phyloP scores from a whole-genome alignment of 2,888 invertebrate genomes.

The Ennomos erosarius region DNA sequence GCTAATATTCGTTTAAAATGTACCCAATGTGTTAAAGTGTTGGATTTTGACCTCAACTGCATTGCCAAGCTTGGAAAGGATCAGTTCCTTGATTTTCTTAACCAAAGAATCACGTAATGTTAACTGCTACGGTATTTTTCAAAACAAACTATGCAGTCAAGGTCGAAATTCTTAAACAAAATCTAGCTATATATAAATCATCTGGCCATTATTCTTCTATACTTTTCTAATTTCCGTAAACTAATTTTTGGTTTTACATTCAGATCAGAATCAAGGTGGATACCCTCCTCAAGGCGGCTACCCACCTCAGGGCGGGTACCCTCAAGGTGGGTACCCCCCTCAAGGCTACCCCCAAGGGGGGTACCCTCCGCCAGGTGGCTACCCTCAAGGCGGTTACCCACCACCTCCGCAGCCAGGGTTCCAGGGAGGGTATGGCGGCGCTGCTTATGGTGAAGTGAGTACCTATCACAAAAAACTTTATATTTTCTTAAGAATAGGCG shows the following conservation, averaged over 20 bases:
- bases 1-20: no score
- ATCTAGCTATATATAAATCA: neutral
- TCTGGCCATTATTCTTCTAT: neutral
- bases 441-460: conserved; percentile 71
- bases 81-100: no score
- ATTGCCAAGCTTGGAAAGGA: no score
- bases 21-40: no score
- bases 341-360: conserved; percentile 66
- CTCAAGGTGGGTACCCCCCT: conserved; percentile 65
- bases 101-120: no score
- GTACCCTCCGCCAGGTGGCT: conserved; percentile 56
- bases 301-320: conserved; percentile 60
- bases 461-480: no score
- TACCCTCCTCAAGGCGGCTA: conserved; percentile 61
- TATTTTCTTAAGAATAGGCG: no score
- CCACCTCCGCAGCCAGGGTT: conserved; percentile 54
- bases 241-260: conserved; percentile 1
- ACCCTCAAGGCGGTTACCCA: conserved; percentile 64
- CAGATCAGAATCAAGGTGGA: conserved; percentile 72
- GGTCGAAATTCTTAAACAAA: no score
- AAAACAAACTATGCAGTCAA: no score
- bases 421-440: conserved; percentile 60
- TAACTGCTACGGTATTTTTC: no score
- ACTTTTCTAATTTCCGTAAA: neutral
- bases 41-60: no score